Evolutionary conservation across 1,140 invertebrate species (phyloP), one percentile per base, ranked within the genome.

Genomic region (Temnothorax nylanderi): DNA sequence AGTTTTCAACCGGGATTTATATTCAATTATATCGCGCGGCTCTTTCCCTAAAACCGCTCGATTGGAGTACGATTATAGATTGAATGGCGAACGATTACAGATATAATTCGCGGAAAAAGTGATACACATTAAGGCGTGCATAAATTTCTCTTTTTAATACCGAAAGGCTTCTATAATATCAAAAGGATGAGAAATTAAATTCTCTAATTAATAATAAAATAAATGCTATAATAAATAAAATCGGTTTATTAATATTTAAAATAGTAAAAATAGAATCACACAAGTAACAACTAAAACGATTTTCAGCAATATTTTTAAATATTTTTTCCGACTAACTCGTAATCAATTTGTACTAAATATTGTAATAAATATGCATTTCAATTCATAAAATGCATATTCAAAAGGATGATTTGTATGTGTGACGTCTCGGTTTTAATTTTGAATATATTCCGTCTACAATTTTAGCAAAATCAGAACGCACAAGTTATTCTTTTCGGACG

Each of bases 1-100:
- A 84, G 69, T 84, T 84, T 84, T 84, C 69, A 84, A 74, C 21
- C 41, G 26, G 41, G 54, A 84, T 60, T 75, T 74, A 74, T 74
- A 62, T 75, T 74, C 26, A 75, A 84, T 84, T 84, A 84, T 37
- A 69, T 69, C 41, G 41, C 51, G 54, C 13, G 18, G n/a, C 69
- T 58, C 51, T 41, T 37, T 44, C 34, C 16, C 78, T 71, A 32
- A 71, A 71, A 81, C 16, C 49, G 44, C 4, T 80, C 60, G 64
- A 81, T n/a, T 34, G 21, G n/a, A 26, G 49, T n/a, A 56, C 37
- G 65, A 54, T 78, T 78, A 58, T 64, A 13, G 16, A 58, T 44
- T n/a, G 26, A 60, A 37, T 49, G 4, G 41, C 18, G 32, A 60
- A 34, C 21, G 18, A 75, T 81, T 56, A 81, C 21, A 60, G 37